Conservation (phyloP, 2,113 vertebrate genomes). For the Alosa alosa region DNA sequence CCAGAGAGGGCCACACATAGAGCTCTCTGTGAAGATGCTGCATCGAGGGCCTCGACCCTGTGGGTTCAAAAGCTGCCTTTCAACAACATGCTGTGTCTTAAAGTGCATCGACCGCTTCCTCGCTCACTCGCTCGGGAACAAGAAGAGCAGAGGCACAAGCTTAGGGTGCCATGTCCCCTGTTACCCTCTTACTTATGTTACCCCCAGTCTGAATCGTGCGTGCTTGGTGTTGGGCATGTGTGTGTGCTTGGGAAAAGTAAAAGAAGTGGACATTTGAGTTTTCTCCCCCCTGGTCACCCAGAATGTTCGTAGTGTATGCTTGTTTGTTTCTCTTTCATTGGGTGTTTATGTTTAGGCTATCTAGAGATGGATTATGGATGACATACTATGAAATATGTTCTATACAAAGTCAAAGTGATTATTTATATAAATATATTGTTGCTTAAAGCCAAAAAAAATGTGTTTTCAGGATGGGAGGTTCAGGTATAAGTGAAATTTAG, state of each 20-base stretch:
- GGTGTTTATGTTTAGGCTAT: background rate
- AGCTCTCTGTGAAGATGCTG: slow-evolving; percentile 38
- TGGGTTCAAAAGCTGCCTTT: slow-evolving; percentile 48
- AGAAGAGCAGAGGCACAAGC: background rate
- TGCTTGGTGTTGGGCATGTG: slow-evolving; percentile 11
- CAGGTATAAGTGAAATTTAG: background rate
- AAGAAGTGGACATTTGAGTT: background rate
- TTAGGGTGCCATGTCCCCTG: background rate
- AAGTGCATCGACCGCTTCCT: slow-evolving; percentile 31
- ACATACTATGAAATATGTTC: background rate
- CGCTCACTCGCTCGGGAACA: background rate
- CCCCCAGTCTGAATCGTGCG: slow-evolving; percentile 48
- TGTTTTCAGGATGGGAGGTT: background rate
- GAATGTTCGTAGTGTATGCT: background rate
- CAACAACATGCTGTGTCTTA: slow-evolving; percentile 38
- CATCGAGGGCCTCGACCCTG: slow-evolving; percentile 37
- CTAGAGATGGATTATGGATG: background rate
- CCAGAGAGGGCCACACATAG: background rate
- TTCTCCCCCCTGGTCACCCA: background rate
- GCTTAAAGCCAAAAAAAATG: slow-evolving; percentile 69
- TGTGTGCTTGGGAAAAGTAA: slow-evolving; percentile 38
- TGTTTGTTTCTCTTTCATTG: background rate
- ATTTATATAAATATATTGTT: slow-evolving; percentile 37
- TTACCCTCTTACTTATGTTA: background rate
- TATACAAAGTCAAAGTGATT: slow-evolving; percentile 32